Conservation (phyloP, 30 jellyfish, hydroid and myxozoan species). For the Sanderia malayensis region DNA sequence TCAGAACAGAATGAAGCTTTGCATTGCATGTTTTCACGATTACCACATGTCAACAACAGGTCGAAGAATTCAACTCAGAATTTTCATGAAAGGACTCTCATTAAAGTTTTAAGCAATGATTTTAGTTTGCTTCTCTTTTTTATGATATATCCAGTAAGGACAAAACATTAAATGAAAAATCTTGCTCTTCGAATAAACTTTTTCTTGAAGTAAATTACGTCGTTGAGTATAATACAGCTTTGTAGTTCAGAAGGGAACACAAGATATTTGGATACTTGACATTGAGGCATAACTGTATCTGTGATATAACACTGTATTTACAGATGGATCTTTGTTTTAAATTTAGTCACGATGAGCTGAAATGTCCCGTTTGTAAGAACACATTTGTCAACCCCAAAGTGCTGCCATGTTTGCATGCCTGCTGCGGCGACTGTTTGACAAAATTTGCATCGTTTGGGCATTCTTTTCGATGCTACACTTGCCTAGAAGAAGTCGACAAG, state of each 20-base stretch:
- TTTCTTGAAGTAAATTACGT: too few species aligned
- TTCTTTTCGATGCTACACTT: slow-evolving; percentile 23
- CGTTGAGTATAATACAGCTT: too few species aligned
- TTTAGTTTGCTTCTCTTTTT: neutral
- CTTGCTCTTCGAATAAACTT: too few species aligned
- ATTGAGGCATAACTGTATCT: too few species aligned
- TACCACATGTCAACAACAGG: slow-evolving; percentile 1
- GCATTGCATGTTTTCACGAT: neutral
- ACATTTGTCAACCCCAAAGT: slow-evolving; percentile 25
- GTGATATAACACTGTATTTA: too few species aligned
- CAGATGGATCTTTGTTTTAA: neutral
- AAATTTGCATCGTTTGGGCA: slow-evolving; percentile 2
- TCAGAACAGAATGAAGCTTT: neutral
- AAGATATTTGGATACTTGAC: too few species aligned
- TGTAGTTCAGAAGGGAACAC: too few species aligned
- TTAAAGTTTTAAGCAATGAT: neutral
- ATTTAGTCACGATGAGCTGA: neutral
- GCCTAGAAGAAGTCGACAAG: slow-evolving; percentile 17
- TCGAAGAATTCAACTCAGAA: neutral
- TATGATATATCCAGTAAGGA: too few species aligned
- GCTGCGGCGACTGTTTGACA: slow-evolving; percentile 17
- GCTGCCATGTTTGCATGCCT: slow-evolving; percentile 54
- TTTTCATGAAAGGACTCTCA: slow-evolving; percentile 16
- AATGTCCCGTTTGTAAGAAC: slow-evolving; percentile 40
- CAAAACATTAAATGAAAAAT: too few species aligned